Conservation (phyloP, 2,888 invertebrate genomes). For the Drosophila pullipes region DNA sequence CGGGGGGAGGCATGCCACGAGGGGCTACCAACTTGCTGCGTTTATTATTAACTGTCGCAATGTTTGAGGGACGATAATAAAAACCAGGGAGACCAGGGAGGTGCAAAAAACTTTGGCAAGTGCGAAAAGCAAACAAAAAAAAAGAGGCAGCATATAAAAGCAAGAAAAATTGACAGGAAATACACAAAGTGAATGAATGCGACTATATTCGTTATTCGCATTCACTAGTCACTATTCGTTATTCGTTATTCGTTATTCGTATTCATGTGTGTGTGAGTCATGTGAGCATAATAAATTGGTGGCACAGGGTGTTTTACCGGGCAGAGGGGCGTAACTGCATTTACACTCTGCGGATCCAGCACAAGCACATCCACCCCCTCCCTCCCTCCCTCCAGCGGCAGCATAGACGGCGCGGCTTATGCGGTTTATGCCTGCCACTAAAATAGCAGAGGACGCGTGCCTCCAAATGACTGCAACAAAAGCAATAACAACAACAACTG, state of each 20-base stretch:
- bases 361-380: too few relatives aligned
- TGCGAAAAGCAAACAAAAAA: conserved; percentile 8
- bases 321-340: conserved; percentile 31
- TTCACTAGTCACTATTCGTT: conserved; percentile 7
- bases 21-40: conserved; percentile 46
- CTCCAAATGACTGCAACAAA: conserved; percentile 31
- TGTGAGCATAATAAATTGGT: conserved; percentile 25
- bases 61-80: conserved; percentile 52
- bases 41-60: conserved; percentile 78
- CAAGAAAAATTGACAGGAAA: conserved; percentile 61
- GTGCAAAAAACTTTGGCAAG: conserved; percentile 35
- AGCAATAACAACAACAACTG: conserved; percentile 2
- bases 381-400: neutral
- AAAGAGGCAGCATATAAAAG: conserved; percentile 45
- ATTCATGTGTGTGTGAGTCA: conserved; percentile 24
- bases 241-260: conserved; percentile 20
- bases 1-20: neutral
- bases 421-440: conserved; percentile 43
- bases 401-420: conserved; percentile 5
- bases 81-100: conserved; percentile 6
- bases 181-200: conserved; percentile 37
- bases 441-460: conserved; percentile 33
- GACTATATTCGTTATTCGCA: conserved; percentile 34
- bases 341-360: conserved; percentile 8
- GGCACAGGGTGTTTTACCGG: neutral